Evolutionary conservation across 2,113 vertebrate genomes (phyloP).

Genomic region (Sphyrna mokarran): DNA sequence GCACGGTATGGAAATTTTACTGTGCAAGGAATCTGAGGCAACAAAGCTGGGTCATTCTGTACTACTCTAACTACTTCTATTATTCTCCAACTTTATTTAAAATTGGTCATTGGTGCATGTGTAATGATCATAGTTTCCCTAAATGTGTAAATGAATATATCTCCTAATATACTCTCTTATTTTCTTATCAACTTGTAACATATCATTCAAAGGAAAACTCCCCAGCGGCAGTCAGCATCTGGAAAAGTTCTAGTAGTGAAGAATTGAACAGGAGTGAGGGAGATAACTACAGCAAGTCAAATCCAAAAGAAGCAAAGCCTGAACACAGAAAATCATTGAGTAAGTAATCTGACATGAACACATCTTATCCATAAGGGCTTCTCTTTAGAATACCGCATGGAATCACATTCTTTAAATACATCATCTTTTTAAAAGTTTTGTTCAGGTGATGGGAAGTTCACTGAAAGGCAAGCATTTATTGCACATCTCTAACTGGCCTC

Average conservation of each 20-base stretch:
- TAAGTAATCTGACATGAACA: conserved; percentile 51
- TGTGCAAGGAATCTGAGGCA: not conserved
- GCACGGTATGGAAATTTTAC: not conserved
- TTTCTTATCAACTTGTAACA: conserved; percentile 41
- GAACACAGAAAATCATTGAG: conserved; percentile 75
- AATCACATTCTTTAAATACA: not conserved
- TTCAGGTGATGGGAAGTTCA: not conserved
- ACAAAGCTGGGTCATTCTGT: not conserved
- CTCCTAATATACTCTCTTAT: not conserved
- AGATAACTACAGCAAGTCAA: conserved; percentile 45
- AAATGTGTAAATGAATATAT: not conserved
- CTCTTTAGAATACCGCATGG: not conserved
- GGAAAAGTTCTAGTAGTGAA: conserved; percentile 69
- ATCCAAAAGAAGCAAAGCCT: conserved; percentile 66
- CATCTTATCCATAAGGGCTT: not conserved
- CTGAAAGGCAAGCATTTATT: not conserved
- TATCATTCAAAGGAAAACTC: conserved; percentile 54
- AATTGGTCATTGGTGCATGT: not conserved
- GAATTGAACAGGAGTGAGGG: conserved; percentile 56
- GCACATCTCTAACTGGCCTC: not conserved
- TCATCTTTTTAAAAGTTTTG: not conserved
- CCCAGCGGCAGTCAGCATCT: conserved; percentile 54
- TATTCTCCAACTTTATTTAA: not conserved
- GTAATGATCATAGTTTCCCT: not conserved
- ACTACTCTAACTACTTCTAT: not conserved